Conservation (phyloP, 2,113 vertebrate species). For the Ophthalmotilapia sp. region DNA sequence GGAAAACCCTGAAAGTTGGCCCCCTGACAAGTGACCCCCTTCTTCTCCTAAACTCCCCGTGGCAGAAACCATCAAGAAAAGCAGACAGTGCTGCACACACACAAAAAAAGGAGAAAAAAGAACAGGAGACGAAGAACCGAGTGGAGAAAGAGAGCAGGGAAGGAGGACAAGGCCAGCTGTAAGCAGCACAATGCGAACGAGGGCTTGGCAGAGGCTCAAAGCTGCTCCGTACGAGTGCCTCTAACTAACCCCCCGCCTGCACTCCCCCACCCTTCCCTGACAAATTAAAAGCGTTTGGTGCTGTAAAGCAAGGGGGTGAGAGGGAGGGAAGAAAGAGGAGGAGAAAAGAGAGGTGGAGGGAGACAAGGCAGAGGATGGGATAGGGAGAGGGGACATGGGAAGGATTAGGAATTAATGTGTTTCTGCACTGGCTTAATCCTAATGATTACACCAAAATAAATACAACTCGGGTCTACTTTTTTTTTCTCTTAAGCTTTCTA, state of each 20-base stretch:
- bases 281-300: constrained; percentile 82
- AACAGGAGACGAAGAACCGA: constrained; percentile 35
- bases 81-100: constrained; percentile 31
- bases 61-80: constrained; percentile 61
- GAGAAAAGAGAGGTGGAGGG: constrained; percentile 32
- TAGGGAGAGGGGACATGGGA: constrained; percentile 50
- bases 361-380: constrained; percentile 61
- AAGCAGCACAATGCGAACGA: constrained; percentile 77
- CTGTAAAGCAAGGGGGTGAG: constrained; percentile 65
- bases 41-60: not conserved
- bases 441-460: constrained; percentile 88
- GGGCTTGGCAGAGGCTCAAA: constrained; percentile 86
- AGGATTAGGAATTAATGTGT: constrained; percentile 84
- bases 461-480: constrained; percentile 73
- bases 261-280: constrained; percentile 59
- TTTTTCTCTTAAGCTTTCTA: not conserved
- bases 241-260: constrained; percentile 58
- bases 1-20: constrained; percentile 58
- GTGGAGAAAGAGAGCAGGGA: constrained; percentile 49
- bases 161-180: constrained; percentile 79
- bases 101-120: constrained; percentile 13
- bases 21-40: constrained; percentile 61
- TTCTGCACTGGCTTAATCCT: constrained; percentile 82
- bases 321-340: constrained; percentile 22
- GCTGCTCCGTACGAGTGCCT: constrained; percentile 79